Evolutionary conservation across 2,797 vertebrate species (phyloP).

Genomic region (Sciurus carolinensis): DNA sequence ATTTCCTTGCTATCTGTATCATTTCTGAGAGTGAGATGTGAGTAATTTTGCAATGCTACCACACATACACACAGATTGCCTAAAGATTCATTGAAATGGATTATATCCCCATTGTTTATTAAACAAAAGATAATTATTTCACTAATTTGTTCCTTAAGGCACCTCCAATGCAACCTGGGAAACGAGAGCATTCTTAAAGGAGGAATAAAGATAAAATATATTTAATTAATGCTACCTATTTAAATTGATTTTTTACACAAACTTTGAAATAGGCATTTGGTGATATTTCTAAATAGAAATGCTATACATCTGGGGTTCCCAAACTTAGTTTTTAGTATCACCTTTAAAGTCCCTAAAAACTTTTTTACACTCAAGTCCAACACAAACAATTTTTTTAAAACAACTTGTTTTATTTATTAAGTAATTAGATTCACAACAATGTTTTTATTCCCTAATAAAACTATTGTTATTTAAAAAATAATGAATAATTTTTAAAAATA

Average conservation of each 20-base stretch:
- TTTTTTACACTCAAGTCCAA: not conserved
- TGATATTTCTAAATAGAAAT: not conserved
- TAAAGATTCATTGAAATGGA: not conserved
- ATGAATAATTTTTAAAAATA: not conserved
- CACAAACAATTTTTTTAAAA: not conserved
- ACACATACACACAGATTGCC: not conserved
- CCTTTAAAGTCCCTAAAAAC: not conserved
- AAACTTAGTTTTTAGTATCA: not conserved
- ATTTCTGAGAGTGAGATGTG: not conserved
- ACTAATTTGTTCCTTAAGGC: not conserved
- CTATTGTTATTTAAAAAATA: not conserved
- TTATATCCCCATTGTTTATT: not conserved
- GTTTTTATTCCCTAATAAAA: not conserved
- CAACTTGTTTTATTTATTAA: not conserved
- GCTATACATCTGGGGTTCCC: not conserved
- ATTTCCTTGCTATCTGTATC: not conserved
- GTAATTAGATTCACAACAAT: not conserved
- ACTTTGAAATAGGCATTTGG: not conserved
- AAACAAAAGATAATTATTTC: not conserved
- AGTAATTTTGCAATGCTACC: not conserved
- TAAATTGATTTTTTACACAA: not conserved
- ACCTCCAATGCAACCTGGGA: not conserved
- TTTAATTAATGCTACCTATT: slow-evolving; percentile 4
- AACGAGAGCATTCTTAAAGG: not conserved
- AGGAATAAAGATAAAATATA: not conserved